These are phyloP conservation scores for Drosophila sechellia DNA, from an alignment of 1,140 invertebrate genomes.

Conservation along the genomic window DNA sequence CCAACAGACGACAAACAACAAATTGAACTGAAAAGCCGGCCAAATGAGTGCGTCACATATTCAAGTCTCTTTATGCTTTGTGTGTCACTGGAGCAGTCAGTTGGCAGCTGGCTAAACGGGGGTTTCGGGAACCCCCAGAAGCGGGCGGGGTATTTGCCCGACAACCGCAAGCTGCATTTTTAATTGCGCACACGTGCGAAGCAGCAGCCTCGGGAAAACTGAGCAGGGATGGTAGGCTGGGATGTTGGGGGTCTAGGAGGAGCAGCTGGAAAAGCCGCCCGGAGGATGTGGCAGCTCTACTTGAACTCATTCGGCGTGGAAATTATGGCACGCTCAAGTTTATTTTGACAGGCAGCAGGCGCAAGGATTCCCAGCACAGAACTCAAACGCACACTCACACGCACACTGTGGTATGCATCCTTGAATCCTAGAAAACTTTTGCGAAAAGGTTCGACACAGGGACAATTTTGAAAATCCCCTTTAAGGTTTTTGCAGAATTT, in stretches of 20 bases:
- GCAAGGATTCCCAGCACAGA: slow-evolving; percentile 41
- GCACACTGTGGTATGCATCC: slow-evolving; percentile 39
- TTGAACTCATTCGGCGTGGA: slow-evolving; percentile 77
- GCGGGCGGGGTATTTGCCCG: slow-evolving; percentile 42
- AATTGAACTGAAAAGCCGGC: slow-evolving; percentile 61
- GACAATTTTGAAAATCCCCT: too few relatives aligned
- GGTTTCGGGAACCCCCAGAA: slow-evolving; percentile 11
- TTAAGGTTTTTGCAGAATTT: too few relatives aligned
- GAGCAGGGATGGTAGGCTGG: not conserved
- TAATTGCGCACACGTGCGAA: slow-evolving; percentile 78
- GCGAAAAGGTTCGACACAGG: slow-evolving; percentile 52
- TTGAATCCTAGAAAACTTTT: slow-evolving; percentile 67
- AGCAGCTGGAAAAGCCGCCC: slow-evolving; percentile 25
- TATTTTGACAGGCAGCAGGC: slow-evolving; percentile 71
- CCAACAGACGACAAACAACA: slow-evolving; percentile 48
- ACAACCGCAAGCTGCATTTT: slow-evolving; percentile 81
- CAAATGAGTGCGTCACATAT: slow-evolving; percentile 56
- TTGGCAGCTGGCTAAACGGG: slow-evolving; percentile 27
- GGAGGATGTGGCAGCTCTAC: slow-evolving; percentile 58
- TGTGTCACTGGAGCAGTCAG: slow-evolving; percentile 72
- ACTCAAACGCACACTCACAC: slow-evolving; percentile 30
- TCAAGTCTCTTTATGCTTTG: slow-evolving; percentile 54
- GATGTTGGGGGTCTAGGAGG: not conserved
- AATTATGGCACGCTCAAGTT: slow-evolving; percentile 77
- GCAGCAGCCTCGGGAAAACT: slow-evolving; percentile 30